These are phyloP conservation scores for Anguilla marmorata DNA, from an alignment of 2,797 vertebrate genomes.

Conservation along the genomic window DNA sequence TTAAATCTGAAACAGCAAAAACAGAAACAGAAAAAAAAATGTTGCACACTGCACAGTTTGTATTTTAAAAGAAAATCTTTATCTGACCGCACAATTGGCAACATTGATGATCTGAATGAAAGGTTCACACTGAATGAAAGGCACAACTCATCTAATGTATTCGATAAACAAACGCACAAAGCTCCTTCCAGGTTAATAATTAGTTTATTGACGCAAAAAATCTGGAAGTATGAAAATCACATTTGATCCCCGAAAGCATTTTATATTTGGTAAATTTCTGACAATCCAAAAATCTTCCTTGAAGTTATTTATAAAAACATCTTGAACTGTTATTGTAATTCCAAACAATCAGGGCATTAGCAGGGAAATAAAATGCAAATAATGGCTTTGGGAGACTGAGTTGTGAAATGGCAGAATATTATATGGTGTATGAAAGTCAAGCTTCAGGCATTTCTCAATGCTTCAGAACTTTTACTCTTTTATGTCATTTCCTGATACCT, in stretches of 20 bases:
- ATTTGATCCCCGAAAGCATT: neutral
- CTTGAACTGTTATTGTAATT: neutral
- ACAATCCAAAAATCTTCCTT: neutral
- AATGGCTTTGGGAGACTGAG: neutral
- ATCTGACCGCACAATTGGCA: neutral
- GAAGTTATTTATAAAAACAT: constrained; percentile 15
- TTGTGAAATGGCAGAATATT: neutral
- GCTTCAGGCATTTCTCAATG: constrained; percentile 25
- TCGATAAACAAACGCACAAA: neutral
- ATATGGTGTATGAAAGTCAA: neutral
- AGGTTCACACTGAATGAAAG: neutral
- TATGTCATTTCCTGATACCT: constrained; percentile 9
- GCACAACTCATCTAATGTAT: neutral
- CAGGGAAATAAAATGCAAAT: neutral
- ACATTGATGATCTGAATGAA: neutral
- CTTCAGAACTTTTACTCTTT: constrained; percentile 19
- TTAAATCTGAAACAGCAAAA: constrained; percentile 37
- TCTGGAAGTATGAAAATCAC: neutral
- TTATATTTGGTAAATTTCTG: constrained; percentile 8
- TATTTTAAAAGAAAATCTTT: neutral
- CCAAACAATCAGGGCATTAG: constrained; percentile 13
- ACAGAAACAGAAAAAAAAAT: constrained; percentile 30
- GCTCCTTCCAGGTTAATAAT: neutral
- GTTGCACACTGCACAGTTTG: neutral
- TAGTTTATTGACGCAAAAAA: neutral